Evolutionary conservation across 2,797 vertebrate species (phyloP).

Genomic region (Pangasius krempfi): DNA sequence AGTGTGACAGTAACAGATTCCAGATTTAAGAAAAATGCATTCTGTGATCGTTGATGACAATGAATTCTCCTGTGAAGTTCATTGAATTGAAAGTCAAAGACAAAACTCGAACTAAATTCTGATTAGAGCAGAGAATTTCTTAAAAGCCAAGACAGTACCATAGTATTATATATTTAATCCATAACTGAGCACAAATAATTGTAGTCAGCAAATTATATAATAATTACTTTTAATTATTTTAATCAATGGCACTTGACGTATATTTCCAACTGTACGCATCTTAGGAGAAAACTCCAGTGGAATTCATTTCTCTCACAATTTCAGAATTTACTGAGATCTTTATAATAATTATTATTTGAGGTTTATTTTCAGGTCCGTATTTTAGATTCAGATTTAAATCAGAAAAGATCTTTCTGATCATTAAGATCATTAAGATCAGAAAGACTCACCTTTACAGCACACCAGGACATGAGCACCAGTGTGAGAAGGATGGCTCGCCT

Average conservation of each 20-base stretch:
- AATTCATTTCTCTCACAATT: background rate
- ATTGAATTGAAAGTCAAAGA: background rate
- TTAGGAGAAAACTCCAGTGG: background rate
- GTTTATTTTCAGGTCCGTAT: background rate
- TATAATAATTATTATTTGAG: background rate
- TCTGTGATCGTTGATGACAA: background rate
- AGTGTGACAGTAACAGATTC: no score
- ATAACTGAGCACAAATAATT: background rate
- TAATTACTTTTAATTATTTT: background rate
- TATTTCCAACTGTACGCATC: background rate
- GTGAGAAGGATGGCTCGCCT: slow-evolving; percentile 36
- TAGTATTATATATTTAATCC: background rate
- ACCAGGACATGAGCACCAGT: slow-evolving; percentile 53
- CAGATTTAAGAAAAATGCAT: background rate
- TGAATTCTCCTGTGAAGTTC: no score
- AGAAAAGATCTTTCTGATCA: no score
- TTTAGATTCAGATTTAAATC: background rate
- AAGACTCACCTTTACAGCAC: slow-evolving; percentile 53
- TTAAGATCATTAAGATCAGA: background rate
- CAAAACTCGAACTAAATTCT: background rate
- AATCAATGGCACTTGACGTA: background rate
- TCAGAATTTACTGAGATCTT: background rate
- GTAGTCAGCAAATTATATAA: background rate
- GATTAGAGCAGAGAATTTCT: background rate
- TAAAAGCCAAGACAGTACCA: background rate